Evolutionary conservation across 2,797 vertebrate species (phyloP), one percentile per base, ranked within the genome.

Genomic region (Enteromius argenteus): DNA sequence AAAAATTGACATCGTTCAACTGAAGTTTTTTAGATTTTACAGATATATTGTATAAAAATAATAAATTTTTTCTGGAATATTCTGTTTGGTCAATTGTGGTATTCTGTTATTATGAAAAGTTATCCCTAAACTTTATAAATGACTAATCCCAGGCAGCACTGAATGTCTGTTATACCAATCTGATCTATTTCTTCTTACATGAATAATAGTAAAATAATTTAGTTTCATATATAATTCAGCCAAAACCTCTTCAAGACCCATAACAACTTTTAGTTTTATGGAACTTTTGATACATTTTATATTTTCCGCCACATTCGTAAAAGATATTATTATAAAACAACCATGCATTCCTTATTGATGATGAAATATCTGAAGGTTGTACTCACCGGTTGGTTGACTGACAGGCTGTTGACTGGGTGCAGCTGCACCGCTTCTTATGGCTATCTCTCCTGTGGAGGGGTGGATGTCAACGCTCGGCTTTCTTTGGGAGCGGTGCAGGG

Each of bases 341-440:
- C 17, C 2, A 46, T 46, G 44, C 11, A 19, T 67, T 49, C 8
- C 44, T 44, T 44, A 32, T 2, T 58, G 67, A n/a, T 74, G 7
- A 35, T 74, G 7, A n/a, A 56, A 56, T 75, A 15, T 37, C 14
- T 4, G 0, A 56, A 23, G 49, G 2, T 58, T 88, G 30, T 92
- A 94, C 94, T 94, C 89, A 95, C 94, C 91, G 32, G 87, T 83
- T 79, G 87, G 89, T 75, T 89, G 90, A 86, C 84, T 81, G 85
- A 82, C 71, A 32, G 87, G 85, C 80, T 49, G 81, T 84, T 82
- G 84, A 80, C 71, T 35, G 86, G 85, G 81, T 58, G 82, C 71
- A 80, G 84, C 81, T 32, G 35, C 86, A 74, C 86, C 37, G 88
- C 82, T 91, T 68, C 49, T 75, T 23, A 86, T 89, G 79, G 62